Base-by-base conservation (phyloP, 2,888 invertebrate species). In the Cantharis rufa region DNA sequence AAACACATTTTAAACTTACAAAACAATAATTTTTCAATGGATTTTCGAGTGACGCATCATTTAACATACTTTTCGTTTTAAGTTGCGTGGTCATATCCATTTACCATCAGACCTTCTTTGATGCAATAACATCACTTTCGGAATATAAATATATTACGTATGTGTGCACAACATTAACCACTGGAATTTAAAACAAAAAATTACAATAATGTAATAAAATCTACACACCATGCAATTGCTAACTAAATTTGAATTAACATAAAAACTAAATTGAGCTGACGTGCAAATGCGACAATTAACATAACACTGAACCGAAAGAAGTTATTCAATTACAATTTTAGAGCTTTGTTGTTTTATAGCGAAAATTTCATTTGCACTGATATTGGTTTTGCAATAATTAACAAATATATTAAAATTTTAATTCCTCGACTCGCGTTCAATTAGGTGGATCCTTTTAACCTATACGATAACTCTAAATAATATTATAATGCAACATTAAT, bases 41-140 rank as follows among this genome's bases (percentile, higher is more conserved):
- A 48, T 48, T 15, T 73, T 69, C 21, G 18, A 27, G 48, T 68
- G 32, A 73, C 72, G 61, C 72, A 24, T 28, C 72, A 69, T 73
- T 73, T 73, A 73, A 69, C 72, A 69, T 27, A 69, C 72, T 68
- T 73, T 73, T 69, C 68, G 27, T 73, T 72, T 69, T 68, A 61
- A 68, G 48, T 71, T 69, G 72, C 64, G 62, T 66, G 48, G 66
- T 73, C 62, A 73, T 24, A 73, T 68, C 48, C 69, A 68, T 73
- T 69, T 72, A 48, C 48, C 48, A 48, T 48, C 48, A 48, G 48
- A 48, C 48, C 48, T 48, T n/a, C 48, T n/a, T 48, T 48, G 18
- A 63, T 63, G 63, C 63, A 63, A 63, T 63, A 63, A 63, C 63
- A 63, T 18, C 63, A 15, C 15, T 63, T 63, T 63, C 13, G 18